These are phyloP conservation scores for Eueides isabella DNA, from an alignment of 1,140 invertebrate species.

Conservation along the genomic window DNA sequence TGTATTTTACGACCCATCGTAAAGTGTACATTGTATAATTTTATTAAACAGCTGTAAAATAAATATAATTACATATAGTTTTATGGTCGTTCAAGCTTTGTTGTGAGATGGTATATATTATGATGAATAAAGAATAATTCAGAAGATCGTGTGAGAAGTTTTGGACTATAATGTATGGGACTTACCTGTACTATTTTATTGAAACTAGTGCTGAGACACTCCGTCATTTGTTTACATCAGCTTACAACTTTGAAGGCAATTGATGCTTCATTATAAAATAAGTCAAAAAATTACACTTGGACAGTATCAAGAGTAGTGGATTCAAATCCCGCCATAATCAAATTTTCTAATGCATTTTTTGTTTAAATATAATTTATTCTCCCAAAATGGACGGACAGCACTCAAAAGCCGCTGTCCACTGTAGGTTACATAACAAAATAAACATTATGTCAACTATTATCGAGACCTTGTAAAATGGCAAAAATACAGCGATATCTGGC, in stretches of 20 bases:
- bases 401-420: no score
- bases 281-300: no score
- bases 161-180: background rate
- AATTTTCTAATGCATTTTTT: no score
- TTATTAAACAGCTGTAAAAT: constrained; percentile 26
- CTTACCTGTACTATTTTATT: background rate
- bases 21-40: constrained; percentile 26
- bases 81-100: constrained; percentile 10
- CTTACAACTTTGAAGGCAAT: no score
- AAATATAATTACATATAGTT: constrained; percentile 18
- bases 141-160: background rate
- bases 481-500: background rate
- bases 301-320: no score
- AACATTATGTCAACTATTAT: background rate
- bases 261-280: no score
- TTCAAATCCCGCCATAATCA: no score
- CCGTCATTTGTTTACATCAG: no score
- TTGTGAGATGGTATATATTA: background rate
- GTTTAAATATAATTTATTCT: no score
- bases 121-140: background rate
- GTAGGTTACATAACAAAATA: background rate
- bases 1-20: constrained; percentile 21
- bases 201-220: no score
- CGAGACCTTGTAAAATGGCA: constrained; percentile 4
- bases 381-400: no score